phyloP scores from a whole-genome alignment of 53 echinoderm and acorn worm genomes.

The Zoroaster sp. region DNA sequence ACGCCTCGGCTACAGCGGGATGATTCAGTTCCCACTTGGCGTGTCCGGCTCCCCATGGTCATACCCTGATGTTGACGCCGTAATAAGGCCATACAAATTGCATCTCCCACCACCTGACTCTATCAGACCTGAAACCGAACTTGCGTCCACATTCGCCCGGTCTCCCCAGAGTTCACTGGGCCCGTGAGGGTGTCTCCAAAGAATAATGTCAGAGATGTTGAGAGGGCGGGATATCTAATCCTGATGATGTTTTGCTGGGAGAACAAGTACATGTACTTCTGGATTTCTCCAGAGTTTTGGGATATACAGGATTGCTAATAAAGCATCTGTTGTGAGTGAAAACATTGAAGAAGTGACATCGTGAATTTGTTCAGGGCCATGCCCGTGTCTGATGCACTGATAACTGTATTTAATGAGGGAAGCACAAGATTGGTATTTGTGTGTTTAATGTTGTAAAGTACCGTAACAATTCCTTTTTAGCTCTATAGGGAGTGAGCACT shows the following conservation, averaged over 20 bases:
- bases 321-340: background rate
- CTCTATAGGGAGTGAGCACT: no score
- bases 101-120: background rate
- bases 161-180: background rate
- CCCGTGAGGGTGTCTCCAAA: background rate
- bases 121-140: background rate
- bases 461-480: no score
- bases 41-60: background rate
- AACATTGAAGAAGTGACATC: background rate
- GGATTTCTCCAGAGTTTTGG: background rate
- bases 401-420: no score
- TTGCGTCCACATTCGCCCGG: background rate
- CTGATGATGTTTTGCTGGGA: background rate
- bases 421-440: no score
- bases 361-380: background rate
- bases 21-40: background rate
- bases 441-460: no score
- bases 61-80: background rate
- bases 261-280: background rate
- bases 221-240: background rate
- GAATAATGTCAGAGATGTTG: background rate
- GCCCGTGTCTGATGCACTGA: no score
- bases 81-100: constrained; percentile 2
- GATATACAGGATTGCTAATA: background rate
- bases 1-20: background rate